A percentile compares a stretch with the other conserved stretches of the same genome.
Conservation (phyloP, 2,888 invertebrate species). For the Tetheella fluctuosa region DNA sequence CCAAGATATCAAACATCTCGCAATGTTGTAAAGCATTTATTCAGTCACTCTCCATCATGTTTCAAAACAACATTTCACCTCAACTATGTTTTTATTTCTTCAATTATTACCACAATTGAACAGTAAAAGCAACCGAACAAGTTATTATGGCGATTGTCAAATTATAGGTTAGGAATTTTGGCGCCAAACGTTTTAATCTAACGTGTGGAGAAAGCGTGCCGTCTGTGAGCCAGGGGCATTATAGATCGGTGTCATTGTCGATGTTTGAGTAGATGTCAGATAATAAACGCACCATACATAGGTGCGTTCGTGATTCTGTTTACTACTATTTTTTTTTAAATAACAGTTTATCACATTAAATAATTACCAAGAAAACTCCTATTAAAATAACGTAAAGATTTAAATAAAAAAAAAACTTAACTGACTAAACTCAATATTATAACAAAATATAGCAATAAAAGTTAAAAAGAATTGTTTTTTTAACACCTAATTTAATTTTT, state of each 20-base stretch:
- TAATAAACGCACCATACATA: neutral
- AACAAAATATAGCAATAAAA: too few species aligned
- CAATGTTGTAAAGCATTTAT: constrained; percentile 31
- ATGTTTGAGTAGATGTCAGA: constrained; percentile 30
- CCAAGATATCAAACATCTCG: constrained; percentile 45
- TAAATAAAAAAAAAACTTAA: too few species aligned
- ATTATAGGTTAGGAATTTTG: constrained; percentile 71
- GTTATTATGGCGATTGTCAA: constrained; percentile 39
- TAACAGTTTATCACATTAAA: neutral
- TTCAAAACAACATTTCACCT: constrained; percentile 23
- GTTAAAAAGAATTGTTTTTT: too few species aligned
- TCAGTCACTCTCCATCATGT: neutral
- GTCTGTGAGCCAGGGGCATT: constrained; percentile 56
- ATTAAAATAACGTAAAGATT: too few species aligned
- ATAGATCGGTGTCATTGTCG: constrained; percentile 51
- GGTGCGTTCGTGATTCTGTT: neutral
- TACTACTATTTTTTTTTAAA: neutral
- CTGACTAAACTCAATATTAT: too few species aligned
- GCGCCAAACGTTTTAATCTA: constrained; percentile 63
- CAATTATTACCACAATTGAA: constrained; percentile 26
- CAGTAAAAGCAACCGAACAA: constrained; percentile 32
- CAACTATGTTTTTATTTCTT: constrained; percentile 19
- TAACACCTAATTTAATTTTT: too few species aligned
- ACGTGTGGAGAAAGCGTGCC: constrained; percentile 65
- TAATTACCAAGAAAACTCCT: too few species aligned